A percentile compares a stretch with the other conserved stretches of the same genome.
Evolutionary conservation across 2,797 vertebrate species (phyloP).

Genomic region (Enteromius argenteus): DNA sequence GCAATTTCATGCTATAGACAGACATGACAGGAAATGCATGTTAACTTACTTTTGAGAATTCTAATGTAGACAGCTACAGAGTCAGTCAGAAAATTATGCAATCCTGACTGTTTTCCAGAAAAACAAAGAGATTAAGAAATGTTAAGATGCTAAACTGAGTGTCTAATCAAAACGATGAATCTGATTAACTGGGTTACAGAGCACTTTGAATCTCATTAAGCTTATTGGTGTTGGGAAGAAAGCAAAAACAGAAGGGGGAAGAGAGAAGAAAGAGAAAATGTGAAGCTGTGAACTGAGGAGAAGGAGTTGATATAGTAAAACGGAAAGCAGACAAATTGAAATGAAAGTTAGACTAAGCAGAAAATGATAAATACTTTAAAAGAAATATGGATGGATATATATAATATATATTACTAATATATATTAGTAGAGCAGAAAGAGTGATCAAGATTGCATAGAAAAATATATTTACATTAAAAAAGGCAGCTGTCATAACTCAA

Average conservation of each 20-base stretch:
- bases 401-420: background rate
- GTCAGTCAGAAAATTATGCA: background rate
- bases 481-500: conserved; percentile 40
- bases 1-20: conserved; percentile 2
- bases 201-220: conserved; percentile 75
- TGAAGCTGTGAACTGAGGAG: conserved; percentile 9
- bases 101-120: conserved; percentile 55
- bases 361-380: background rate
- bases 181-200: conserved; percentile 74
- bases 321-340: background rate
- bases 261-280: conserved; percentile 40
- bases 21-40: conserved; percentile 32
- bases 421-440: background rate
- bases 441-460: background rate
- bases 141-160: conserved; percentile 58
- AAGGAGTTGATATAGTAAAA: background rate
- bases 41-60: conserved; percentile 7
- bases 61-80: conserved; percentile 18
- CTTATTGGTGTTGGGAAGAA: conserved; percentile 66
- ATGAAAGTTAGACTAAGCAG: background rate
- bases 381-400: background rate
- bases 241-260: conserved; percentile 56
- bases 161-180: conserved; percentile 75
- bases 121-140: conserved; percentile 44
- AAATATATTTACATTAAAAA: conserved; percentile 44